phyloP scores from a whole-genome alignment of 2,888 invertebrate species.

The Cantharis flavilabris region DNA sequence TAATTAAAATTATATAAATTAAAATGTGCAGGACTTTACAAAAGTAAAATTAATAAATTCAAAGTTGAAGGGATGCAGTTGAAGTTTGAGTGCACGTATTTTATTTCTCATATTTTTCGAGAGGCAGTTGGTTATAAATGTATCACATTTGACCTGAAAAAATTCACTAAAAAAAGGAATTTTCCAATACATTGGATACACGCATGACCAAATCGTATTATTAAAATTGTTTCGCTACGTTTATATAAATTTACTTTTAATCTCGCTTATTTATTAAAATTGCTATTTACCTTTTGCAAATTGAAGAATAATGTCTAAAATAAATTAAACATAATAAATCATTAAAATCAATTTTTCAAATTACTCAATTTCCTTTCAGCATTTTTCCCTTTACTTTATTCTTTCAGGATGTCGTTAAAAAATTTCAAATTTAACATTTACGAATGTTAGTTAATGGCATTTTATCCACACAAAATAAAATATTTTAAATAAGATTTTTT shows the following conservation, averaged over 20 bases:
- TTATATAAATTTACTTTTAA: slow-evolving; percentile 19
- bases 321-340: background rate
- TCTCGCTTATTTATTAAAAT: slow-evolving; percentile 23
- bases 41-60: background rate
- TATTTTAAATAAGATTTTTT: background rate
- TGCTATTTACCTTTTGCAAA: slow-evolving; percentile 6
- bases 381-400: background rate
- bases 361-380: background rate
- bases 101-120: slow-evolving; percentile 9
- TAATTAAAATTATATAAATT: slow-evolving; percentile 27
- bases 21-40: background rate
- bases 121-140: slow-evolving; percentile 20
- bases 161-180: slow-evolving; percentile 25
- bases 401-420: background rate
- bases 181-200: slow-evolving; percentile 26
- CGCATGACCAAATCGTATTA: slow-evolving; percentile 22
- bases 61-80: background rate
- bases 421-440: background rate
- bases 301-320: background rate
- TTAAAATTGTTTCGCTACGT: slow-evolving; percentile 28
- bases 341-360: background rate
- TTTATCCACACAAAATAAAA: background rate
- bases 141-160: slow-evolving; percentile 28
- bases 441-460: background rate
- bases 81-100: slow-evolving; percentile 5